A percentile compares a stretch with the other conserved stretches of the same genome.
Conservation (phyloP, 2,113 vertebrate genomes). For the Sinocyclocheilus grahami region DNA sequence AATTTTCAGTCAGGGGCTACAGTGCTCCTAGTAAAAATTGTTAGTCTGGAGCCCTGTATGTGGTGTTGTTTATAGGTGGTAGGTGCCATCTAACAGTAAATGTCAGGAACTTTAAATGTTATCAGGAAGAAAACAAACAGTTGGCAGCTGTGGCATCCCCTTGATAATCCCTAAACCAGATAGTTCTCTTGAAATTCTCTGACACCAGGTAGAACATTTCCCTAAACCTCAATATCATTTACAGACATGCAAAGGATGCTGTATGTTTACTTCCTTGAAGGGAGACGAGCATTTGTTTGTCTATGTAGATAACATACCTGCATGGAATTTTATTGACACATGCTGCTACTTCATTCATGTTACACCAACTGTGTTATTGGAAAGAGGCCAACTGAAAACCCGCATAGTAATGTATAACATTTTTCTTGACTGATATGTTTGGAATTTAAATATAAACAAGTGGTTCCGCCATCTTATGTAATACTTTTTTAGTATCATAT, state of each 20-base stretch:
- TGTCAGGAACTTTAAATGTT: slow-evolving; percentile 22
- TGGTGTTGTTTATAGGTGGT: neutral
- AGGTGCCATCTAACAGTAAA: neutral
- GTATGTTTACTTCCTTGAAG: slow-evolving; percentile 45
- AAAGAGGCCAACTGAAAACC: neutral
- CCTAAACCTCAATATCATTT: slow-evolving; percentile 61
- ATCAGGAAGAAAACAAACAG: slow-evolving; percentile 38
- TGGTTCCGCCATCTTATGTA: neutral
- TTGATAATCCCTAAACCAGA: slow-evolving; percentile 31
- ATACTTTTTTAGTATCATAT: neutral
- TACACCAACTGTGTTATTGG: neutral
- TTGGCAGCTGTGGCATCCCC: slow-evolving; percentile 12
- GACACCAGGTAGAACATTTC: slow-evolving; percentile 56
- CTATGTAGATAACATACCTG: neutral
- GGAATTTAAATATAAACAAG: neutral
- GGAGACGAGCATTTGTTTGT: slow-evolving; percentile 4
- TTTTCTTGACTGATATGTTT: neutral
- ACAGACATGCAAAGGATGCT: slow-evolving; percentile 64
- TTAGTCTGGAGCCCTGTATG: neutral
- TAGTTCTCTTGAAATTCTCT: slow-evolving; percentile 17
- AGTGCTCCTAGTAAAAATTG: no score
- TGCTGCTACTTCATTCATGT: neutral
- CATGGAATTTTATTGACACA: neutral
- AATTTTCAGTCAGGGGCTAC: no score
- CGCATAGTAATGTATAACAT: no score